Conservation (phyloP, 1,140 invertebrate genomes). For the Nasonia giraulti region DNA sequence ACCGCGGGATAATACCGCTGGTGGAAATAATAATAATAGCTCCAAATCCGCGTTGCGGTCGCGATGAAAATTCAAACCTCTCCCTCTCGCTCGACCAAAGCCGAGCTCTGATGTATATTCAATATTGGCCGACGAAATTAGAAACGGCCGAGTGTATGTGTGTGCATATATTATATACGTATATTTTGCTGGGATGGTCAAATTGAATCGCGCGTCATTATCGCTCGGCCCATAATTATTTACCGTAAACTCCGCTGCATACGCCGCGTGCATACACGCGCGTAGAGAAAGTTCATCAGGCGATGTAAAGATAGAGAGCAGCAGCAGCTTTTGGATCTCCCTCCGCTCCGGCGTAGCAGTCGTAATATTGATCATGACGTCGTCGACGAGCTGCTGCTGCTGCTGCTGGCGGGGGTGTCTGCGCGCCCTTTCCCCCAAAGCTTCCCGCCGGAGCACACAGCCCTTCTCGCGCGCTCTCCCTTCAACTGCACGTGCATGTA, state of each 20-base stretch:
- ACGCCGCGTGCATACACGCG: not conserved
- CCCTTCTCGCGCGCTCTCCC: slow-evolving; percentile 50
- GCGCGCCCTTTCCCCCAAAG: slow-evolving; percentile 61
- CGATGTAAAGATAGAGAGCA: not conserved
- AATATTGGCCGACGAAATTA: slow-evolving; percentile 7
- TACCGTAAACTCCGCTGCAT: not conserved
- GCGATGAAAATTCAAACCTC: not conserved
- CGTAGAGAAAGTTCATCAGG: slow-evolving; percentile 7
- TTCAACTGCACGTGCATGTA: slow-evolving; percentile 32
- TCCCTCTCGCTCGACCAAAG: not conserved
- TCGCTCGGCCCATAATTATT: not conserved
- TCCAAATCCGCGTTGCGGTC: not conserved
- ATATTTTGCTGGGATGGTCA: not conserved
- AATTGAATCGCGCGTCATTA: not conserved
- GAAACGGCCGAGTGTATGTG: not conserved
- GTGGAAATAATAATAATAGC: not conserved
- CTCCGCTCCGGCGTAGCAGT: slow-evolving; percentile 60
- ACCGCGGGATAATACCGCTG: not conserved
- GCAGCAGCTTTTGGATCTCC: slow-evolving; percentile 17
- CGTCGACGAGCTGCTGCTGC: slow-evolving; percentile 50
- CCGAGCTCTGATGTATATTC: slow-evolving; percentile 3
- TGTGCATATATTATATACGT: not conserved
- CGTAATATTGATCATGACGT: slow-evolving; percentile 74
- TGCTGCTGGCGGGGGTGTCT: slow-evolving; percentile 64
- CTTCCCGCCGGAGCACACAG: slow-evolving; percentile 7